These are phyloP conservation scores for Cyphomyrus plagiostoma DNA, from an alignment of 2,113 vertebrate species.

Conservation along the genomic window DNA sequence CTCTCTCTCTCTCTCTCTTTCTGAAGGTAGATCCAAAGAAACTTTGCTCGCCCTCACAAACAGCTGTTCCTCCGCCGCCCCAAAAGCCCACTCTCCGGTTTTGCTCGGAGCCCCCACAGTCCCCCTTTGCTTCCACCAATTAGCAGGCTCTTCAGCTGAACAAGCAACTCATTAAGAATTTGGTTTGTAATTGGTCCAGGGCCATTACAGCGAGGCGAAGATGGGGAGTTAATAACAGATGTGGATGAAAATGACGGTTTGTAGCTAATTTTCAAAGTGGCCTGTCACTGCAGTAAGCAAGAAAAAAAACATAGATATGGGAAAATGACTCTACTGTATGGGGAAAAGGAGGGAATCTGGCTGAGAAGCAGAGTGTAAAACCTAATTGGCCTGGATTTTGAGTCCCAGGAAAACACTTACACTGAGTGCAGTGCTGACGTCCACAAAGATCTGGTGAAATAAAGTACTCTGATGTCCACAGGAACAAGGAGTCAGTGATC, in stretches of 20 bases:
- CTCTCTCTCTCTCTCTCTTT: not conserved
- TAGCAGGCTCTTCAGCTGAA: conserved; percentile 2
- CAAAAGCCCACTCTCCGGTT: not conserved
- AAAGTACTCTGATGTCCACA: not conserved
- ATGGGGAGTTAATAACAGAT: conserved; percentile 1
- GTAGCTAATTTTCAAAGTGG: conserved; percentile 5
- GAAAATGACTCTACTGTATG: not conserved
- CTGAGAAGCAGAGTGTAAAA: conserved; percentile 1
- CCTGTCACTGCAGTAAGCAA: not conserved
- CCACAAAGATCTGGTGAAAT: not conserved
- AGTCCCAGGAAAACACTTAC: conserved; percentile 3
- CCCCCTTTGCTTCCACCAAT: not conserved
- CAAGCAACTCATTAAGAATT: conserved; percentile 2
- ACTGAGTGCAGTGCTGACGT: not conserved
- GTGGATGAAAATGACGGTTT: not conserved
- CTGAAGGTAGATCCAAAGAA: not conserved
- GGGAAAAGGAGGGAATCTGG: not conserved
- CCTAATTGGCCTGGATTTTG: conserved; percentile 5
- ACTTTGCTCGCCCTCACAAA: not conserved
- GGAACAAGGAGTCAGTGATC: not conserved
- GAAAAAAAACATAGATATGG: not conserved
- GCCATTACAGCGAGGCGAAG: not conserved
- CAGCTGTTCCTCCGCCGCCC: not conserved
- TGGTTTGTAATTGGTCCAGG: conserved; percentile 10
- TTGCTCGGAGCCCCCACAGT: not conserved